phyloP scores from a whole-genome alignment of 2,888 invertebrate species.

The Eulithis prunata region DNA sequence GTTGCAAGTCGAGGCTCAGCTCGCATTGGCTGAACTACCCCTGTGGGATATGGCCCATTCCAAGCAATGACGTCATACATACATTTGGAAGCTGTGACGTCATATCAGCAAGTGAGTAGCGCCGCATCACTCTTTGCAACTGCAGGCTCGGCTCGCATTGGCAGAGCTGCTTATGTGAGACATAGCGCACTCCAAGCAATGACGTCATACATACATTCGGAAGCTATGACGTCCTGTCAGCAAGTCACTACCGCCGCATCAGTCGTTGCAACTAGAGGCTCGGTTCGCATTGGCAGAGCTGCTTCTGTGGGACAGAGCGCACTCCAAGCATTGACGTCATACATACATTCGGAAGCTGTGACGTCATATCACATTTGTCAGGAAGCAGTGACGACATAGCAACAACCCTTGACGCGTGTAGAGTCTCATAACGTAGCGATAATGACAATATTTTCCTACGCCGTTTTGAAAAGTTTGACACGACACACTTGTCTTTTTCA shows the following conservation, averaged over 20 bases:
- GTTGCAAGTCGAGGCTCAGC: constrained; percentile 64
- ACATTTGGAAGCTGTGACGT: no score
- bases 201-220: background rate
- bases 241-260: no score
- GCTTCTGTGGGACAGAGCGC: constrained; percentile 3
- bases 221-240: no score
- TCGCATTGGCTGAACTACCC: constrained; percentile 66
- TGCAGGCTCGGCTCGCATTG: constrained; percentile 66
- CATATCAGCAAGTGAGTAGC: constrained; percentile 18
- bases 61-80: constrained; percentile 9
- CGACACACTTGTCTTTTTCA: no score
- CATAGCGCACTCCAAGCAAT: constrained; percentile 51
- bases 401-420: no score
- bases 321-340: constrained; percentile 46
- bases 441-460: no score
- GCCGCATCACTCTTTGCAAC: constrained; percentile 54
- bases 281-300: background rate
- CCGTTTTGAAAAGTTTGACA: no score
- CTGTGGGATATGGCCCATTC: constrained; percentile 69
- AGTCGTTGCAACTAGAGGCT: background rate
- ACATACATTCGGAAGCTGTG: no score
- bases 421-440: no score
- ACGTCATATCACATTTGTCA: no score
- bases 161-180: constrained; percentile 70
- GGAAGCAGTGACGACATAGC: no score